A percentile compares a stretch with the other conserved stretches of the same genome.
Evolutionary conservation across 2,888 invertebrate genomes (phyloP).

Genomic region (Drosophila fungiperda): DNA sequence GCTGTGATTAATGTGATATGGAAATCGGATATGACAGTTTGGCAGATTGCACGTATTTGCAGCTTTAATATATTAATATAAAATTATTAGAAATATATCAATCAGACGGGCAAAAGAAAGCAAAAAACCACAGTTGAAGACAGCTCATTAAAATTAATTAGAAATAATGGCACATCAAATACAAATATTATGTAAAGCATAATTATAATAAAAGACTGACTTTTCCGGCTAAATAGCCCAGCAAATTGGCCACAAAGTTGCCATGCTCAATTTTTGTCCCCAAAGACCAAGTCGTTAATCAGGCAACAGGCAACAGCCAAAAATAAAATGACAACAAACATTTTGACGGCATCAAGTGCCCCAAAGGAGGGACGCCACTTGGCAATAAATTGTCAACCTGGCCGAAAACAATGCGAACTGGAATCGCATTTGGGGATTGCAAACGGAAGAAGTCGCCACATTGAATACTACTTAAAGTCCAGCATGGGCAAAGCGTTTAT

Average conservation of each 20-base stretch:
- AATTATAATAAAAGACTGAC: neutral
- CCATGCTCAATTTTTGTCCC: constrained; percentile 7
- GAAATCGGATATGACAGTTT: constrained; percentile 11
- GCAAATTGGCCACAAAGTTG: constrained; percentile 39
- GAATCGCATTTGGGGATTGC: neutral
- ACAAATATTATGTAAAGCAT: constrained; percentile 10
- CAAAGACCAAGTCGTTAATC: constrained; percentile 51
- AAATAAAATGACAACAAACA: constrained; percentile 9
- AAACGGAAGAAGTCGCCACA: constrained; percentile 1
- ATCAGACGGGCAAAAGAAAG: constrained; percentile 21
- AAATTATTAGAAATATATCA: constrained; percentile 44
- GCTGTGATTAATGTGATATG: constrained; percentile 39
- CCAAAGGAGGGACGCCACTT: constrained; percentile 39
- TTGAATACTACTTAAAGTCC: neutral
- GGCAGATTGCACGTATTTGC: constrained; percentile 9
- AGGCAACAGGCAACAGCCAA: constrained; percentile 43
- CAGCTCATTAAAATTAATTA: constrained; percentile 65
- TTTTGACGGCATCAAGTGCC: constrained; percentile 21
- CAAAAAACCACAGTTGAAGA: neutral
- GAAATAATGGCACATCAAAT: constrained; percentile 55
- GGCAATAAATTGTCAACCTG: constrained; percentile 38
- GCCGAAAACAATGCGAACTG: neutral
- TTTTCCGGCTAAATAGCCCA: constrained; percentile 10
- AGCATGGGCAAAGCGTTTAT: neutral
- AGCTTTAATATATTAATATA: constrained; percentile 41